These are phyloP conservation scores for Danio albolineatus DNA, from an alignment of 2,797 vertebrate genomes.

Conservation along the genomic window DNA sequence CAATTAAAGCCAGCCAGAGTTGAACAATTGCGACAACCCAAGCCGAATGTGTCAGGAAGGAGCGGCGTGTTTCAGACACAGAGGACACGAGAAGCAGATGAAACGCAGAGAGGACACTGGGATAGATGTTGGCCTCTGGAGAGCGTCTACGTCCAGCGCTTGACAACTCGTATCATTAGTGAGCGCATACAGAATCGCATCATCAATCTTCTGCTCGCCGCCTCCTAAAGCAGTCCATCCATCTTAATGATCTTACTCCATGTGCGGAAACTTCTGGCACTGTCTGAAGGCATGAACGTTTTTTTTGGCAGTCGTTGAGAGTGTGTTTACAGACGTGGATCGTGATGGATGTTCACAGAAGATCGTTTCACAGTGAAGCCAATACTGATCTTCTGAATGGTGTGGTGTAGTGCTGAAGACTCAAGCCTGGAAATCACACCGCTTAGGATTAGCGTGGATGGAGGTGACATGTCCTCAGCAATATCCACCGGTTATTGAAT, in stretches of 20 bases:
- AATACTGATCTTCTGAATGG: neutral
- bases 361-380: neutral
- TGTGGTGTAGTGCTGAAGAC: neutral
- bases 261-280: neutral
- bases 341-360: neutral
- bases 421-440: too few relatives aligned
- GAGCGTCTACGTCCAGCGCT: slow-evolving; percentile 65
- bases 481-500: too few relatives aligned
- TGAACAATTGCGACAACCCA: neutral
- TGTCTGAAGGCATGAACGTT: neutral
- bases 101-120: slow-evolving; percentile 11
- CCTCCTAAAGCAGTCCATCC: slow-evolving; percentile 26
- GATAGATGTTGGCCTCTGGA: slow-evolving; percentile 18
- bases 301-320: neutral
- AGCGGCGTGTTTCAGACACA: neutral
- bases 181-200: slow-evolving; percentile 61
- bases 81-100: slow-evolving; percentile 11
- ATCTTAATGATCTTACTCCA: neutral
- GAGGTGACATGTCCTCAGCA: too few relatives aligned
- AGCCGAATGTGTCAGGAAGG: neutral
- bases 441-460: too few relatives aligned
- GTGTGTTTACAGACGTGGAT: slow-evolving; percentile 22
- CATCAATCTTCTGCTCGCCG: slow-evolving; percentile 66
- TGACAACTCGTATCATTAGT: slow-evolving; percentile 76
- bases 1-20: neutral